These are phyloP conservation scores for Bathynomus jamesi DNA, from an alignment of 1,140 invertebrate genomes.

Conservation along the genomic window DNA sequence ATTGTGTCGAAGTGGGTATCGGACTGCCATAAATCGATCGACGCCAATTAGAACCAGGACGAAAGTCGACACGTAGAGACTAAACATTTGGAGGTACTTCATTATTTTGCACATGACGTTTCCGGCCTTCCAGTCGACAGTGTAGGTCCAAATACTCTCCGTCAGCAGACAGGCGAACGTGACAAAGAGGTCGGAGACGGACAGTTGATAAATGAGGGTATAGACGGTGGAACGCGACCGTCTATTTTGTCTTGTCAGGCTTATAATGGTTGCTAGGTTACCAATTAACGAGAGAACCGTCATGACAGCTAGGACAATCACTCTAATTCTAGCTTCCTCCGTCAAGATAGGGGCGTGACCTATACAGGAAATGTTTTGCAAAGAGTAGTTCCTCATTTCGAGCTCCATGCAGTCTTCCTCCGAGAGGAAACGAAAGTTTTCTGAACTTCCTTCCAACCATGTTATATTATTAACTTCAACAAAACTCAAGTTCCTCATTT, in stretches of 20 bases:
- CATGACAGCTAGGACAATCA: conserved; percentile 57
- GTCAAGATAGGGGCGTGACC: conserved; percentile 36
- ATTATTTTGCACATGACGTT: conserved; percentile 68
- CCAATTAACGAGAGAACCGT: conserved; percentile 62
- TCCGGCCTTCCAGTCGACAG: conserved; percentile 69
- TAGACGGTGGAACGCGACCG: conserved; percentile 57
- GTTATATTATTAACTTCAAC: too few species aligned
- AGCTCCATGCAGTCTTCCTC: background rate
- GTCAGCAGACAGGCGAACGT: conserved; percentile 69
- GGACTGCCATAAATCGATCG: conserved; percentile 65
- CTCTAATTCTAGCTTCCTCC: conserved; percentile 50
- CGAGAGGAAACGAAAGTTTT: background rate
- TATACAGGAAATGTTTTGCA: background rate
- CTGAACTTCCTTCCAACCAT: background rate
- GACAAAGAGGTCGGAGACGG: conserved; percentile 62
- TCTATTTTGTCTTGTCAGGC: conserved; percentile 53
- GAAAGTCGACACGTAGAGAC: conserved; percentile 73
- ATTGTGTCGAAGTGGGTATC: conserved; percentile 67
- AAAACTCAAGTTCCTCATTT: too few species aligned
- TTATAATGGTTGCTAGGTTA: conserved; percentile 65
- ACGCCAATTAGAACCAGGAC: conserved; percentile 70
- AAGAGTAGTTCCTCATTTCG: background rate
- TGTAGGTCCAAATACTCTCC: conserved; percentile 66
- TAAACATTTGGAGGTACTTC: conserved; percentile 73
- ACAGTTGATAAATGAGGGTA: conserved; percentile 63